Evolutionary conservation across 2,888 invertebrate species (phyloP).

Genomic region (Sminthurides aquaticus): DNA sequence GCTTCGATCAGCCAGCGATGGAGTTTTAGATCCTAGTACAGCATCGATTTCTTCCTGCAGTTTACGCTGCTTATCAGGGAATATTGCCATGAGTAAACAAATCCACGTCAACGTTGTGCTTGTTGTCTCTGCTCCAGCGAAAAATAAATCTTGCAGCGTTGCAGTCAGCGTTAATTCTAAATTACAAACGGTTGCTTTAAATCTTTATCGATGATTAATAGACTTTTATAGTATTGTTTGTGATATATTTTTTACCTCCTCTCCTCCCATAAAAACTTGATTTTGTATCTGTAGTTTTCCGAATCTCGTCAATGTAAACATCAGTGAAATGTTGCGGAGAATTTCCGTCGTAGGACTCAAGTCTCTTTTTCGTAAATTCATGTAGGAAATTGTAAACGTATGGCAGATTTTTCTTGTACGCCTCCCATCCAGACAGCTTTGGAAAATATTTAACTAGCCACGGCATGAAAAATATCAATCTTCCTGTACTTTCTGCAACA

Average conservation of each 20-base stretch:
- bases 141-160: slow-evolving; percentile 1
- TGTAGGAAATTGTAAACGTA: slow-evolving; percentile 6
- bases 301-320: slow-evolving; percentile 24
- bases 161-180: background rate
- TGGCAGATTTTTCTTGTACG: slow-evolving; percentile 7
- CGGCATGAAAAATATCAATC: slow-evolving; percentile 19
- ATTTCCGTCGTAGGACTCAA: slow-evolving; percentile 16
- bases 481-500: slow-evolving; percentile 6
- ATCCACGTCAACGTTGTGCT: slow-evolving; percentile 18
- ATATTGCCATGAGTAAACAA: slow-evolving; percentile 3
- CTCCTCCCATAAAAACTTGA: slow-evolving; percentile 24
- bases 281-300: slow-evolving; percentile 18
- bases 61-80: slow-evolving; percentile 16
- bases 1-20: slow-evolving; percentile 6
- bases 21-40: slow-evolving; percentile 10
- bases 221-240: too few relatives aligned
- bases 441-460: slow-evolving; percentile 16
- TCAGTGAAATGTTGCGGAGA: slow-evolving; percentile 22
- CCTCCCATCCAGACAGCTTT: slow-evolving; percentile 13
- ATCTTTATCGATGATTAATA: too few relatives aligned
- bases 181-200: too few relatives aligned
- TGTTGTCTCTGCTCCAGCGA: slow-evolving; percentile 16
- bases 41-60: slow-evolving; percentile 16
- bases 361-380: slow-evolving; percentile 13
- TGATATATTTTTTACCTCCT: slow-evolving; percentile 15